Evolutionary conservation across 2,113 vertebrate species (phyloP), one percentile per base, ranked within the genome.

Genomic region (Dicentrarchus labrax): DNA sequence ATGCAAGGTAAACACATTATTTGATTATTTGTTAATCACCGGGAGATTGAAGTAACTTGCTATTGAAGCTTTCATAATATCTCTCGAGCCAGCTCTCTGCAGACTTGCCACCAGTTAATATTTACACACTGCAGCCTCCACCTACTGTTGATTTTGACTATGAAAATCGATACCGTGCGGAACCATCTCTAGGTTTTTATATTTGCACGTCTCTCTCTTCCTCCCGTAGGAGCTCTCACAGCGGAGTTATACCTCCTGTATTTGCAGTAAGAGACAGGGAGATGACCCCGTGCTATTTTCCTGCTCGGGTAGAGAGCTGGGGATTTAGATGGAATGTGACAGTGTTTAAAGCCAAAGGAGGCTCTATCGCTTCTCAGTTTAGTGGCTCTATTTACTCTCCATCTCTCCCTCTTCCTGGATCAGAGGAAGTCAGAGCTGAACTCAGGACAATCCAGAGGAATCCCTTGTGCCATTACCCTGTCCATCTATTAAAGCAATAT

Each of bases 291-390:
- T 85, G 78, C 64, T 86, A 45, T 91, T 87, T 86, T 85, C 65
- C 72, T 86, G 84, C 79, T 88, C 5, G 67, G 76, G 41, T 80
- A 68, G 80, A 87, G 85, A 84, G 80, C 76, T 51, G 43, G 39
- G 60, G 88, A 91, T 90, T 83, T 85, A 89, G 84, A 94, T 92
- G 64, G 76, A 88, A 90, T 84, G 89, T 92, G 92, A 93, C 92
- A 92, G 86, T 82, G 80, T 93, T 90, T 88, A 76, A 89, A 92
- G 80, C 62, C 78, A 78, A 76, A 76, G 71, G 70, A 89, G 74
- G 65, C 80, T 86, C 54, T 22, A 64, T 84, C 51, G 45, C 72
- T 87, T 89, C 82, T 88, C 72, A 68, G 68, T 87, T 86, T 78
- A 90, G 73, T 51, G 6, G 53, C 78, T 85, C 77, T 90, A 59